Evolutionary conservation across 2,113 vertebrate genomes (phyloP).

Genomic region (Sturnus vulgaris): DNA sequence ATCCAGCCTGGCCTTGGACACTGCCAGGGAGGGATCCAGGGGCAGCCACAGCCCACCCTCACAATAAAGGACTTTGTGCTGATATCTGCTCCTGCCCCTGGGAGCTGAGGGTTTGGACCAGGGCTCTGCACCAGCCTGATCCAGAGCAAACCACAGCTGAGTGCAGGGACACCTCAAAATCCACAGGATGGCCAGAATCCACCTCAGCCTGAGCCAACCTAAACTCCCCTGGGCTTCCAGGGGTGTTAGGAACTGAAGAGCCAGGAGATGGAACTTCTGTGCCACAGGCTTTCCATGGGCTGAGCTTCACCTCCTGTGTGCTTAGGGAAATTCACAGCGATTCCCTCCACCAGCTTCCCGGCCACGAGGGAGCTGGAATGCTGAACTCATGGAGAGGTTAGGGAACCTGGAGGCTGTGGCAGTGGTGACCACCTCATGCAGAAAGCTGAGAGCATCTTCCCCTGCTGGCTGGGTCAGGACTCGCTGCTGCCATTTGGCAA

Average conservation of each 20-base stretch:
- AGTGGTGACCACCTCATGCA: not conserved
- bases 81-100: not conserved
- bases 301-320: not conserved
- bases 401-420: not conserved
- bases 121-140: not conserved
- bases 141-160: not conserved
- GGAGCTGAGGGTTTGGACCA: not conserved
- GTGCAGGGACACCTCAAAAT: not conserved
- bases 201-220: not conserved
- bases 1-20: fast-evolving
- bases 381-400: fast-evolving
- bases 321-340: not conserved
- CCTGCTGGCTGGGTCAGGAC: not conserved
- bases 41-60: not conserved
- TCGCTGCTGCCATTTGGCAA: not conserved
- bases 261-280: fast-evolving
- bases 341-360: not conserved
- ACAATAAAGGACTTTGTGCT: not conserved
- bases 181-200: not conserved
- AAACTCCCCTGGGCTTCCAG: not conserved
- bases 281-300: not conserved
- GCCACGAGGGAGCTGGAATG: not conserved
- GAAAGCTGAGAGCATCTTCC: not conserved
- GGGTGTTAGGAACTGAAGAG: not conserved
- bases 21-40: not conserved